These are phyloP conservation scores for Ochlodes sylvanus DNA, from an alignment of 2,888 invertebrate species.

Conservation along the genomic window DNA sequence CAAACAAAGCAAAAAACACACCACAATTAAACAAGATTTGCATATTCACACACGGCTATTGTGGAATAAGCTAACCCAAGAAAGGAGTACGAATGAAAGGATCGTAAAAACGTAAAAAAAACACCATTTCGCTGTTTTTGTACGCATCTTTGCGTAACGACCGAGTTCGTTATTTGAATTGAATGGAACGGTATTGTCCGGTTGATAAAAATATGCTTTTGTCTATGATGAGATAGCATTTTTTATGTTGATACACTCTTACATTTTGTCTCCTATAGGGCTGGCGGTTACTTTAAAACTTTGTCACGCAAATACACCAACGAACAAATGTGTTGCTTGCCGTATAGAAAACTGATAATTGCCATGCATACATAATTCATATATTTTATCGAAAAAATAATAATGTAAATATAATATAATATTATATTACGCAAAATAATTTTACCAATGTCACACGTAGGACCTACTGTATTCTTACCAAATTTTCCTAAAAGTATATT, in stretches of 20 bases:
- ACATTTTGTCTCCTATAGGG: background rate
- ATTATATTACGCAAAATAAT: too few relatives aligned
- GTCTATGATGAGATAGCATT: conserved; percentile 31
- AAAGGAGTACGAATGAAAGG: conserved; percentile 63
- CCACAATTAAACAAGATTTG: conserved; percentile 77
- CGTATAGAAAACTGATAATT: too few relatives aligned
- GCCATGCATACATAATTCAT: too few relatives aligned
- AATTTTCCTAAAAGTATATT: too few relatives aligned
- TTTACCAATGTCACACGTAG: too few relatives aligned
- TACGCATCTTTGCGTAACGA: conserved; percentile 76
- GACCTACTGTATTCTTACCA: too few relatives aligned
- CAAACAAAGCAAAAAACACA: conserved; percentile 54
- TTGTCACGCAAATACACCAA: too few relatives aligned
- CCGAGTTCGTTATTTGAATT: conserved; percentile 63
- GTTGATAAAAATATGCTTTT: conserved; percentile 33
- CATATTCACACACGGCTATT: conserved; percentile 69
- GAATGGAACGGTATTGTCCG: conserved; percentile 51
- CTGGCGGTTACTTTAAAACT: background rate
- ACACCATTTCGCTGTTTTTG: conserved; percentile 58
- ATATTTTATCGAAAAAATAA: too few relatives aligned
- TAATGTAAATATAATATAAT: too few relatives aligned
- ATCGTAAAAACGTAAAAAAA: conserved; percentile 37
- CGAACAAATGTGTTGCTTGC: too few relatives aligned
- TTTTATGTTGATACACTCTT: conserved; percentile 2
- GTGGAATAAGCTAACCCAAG: conserved; percentile 57